phyloP scores from a whole-genome alignment of 2,113 vertebrate species.

The Microtus montanus region DNA sequence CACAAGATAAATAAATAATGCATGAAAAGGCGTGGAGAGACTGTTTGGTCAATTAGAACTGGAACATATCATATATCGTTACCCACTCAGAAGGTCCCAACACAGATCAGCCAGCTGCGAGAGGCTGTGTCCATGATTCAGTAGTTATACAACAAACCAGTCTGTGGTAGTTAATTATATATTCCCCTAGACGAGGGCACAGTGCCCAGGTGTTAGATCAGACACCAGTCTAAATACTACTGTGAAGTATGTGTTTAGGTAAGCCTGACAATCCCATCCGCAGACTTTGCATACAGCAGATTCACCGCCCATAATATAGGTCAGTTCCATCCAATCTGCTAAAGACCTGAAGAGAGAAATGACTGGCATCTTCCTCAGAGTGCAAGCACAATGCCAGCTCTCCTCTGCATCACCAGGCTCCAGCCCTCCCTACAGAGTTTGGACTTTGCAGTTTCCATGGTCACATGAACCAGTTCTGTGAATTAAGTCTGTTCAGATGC shows the following conservation, averaged over 20 bases:
- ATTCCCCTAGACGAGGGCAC: not conserved
- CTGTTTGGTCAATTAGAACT: not conserved
- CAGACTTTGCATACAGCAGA: not conserved
- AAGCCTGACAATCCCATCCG: not conserved
- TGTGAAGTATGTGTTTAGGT: not conserved
- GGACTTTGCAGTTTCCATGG: not conserved
- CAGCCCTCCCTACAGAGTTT: not conserved
- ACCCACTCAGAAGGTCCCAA: not conserved
- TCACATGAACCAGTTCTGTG: not conserved
- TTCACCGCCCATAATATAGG: not conserved
- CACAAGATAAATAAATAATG: too few species aligned
- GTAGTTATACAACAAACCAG: not conserved
- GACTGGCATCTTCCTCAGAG: not conserved
- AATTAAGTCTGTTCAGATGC: not conserved
- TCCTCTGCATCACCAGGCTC: not conserved
- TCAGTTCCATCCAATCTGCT: not conserved
- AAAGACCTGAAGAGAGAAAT: not conserved
- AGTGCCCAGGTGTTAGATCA: not conserved
- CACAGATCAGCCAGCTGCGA: not conserved
- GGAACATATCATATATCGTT: not conserved
- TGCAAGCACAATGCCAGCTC: not conserved
- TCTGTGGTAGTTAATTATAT: not conserved
- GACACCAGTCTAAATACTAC: not conserved
- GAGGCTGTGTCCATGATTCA: not conserved
- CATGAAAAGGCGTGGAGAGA: not conserved